Base-by-base conservation (phyloP, 2,113 vertebrate species). In the Zootoca vivipara region DNA sequence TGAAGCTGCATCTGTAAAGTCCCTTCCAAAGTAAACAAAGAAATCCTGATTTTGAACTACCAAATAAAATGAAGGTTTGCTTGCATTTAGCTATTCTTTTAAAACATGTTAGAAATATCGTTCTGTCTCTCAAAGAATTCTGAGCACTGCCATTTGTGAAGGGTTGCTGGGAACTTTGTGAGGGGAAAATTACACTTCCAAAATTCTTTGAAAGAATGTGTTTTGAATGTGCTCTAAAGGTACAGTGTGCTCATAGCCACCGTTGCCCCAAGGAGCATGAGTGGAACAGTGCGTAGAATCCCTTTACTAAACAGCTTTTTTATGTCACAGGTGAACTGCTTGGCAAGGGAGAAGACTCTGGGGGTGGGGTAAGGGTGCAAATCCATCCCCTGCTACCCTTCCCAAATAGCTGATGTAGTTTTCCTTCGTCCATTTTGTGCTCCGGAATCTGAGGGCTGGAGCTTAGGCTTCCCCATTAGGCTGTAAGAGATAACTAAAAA, bases 401-500 rank as follows among this genome's bases (percentile, higher is more conserved):
- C 9, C 3, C 3, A 77, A 77, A 78, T 78, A 26, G 13, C 22
- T 46, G 13, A 28, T 30, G 3, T 85, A 90, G 69, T 88, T 65
- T n/a, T 83, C 52, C 78, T 64, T 28, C 33, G 7, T 86, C 85
- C 15, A 24, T 62, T 90, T 90, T 1, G 3, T 73, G 13, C 30
- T 90, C 87, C 38, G 85, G 90, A 88, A 89, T 95, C 81, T 24
- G 15, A 75, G 67, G 83, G 18, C 12, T 46, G 22, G 22, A 38
- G 0, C 64, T n/a, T 69, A 83, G 46, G 22, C 0, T 70, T 42
- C 78, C 62, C 89, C 70, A 65, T 82, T 79, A 83, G 64, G 88
- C 24, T 13, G 42, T 56, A 80, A 26, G 67, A 3, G 64, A 89
- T 94, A 92, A 89, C 52, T 94, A 87, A 92, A 90, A 93, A 18